phyloP scores from a whole-genome alignment of 53 echinoderm and acorn worm species.

The Echinometra lucunter region DNA sequence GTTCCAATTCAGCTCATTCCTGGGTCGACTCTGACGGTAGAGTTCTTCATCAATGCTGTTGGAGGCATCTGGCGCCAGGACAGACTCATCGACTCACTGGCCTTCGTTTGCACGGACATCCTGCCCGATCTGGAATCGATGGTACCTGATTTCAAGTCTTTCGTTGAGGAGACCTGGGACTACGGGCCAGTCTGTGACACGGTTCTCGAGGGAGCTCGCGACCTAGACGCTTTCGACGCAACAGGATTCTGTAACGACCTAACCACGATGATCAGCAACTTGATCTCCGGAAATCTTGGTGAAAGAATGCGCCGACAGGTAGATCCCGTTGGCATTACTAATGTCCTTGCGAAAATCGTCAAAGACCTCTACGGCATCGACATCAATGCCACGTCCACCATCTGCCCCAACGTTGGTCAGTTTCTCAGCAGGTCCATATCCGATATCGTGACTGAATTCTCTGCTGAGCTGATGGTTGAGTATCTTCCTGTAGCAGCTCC shows the following conservation, averaged over 20 bases:
- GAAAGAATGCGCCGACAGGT: background rate
- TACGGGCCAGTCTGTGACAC: background rate
- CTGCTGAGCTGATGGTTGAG: background rate
- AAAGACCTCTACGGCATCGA: background rate
- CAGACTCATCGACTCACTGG: slow-evolving; percentile 1
- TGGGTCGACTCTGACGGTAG: background rate
- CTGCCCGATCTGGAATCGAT: background rate
- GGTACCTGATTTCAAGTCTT: background rate
- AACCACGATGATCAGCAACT: background rate
- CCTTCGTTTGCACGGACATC: background rate
- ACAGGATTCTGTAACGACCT: background rate
- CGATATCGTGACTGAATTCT: background rate
- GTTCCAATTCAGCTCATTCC: background rate
- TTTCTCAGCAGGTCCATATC: background rate
- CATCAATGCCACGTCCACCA: background rate
- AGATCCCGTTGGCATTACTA: background rate
- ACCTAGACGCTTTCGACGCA: background rate
- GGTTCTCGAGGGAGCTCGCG: background rate
- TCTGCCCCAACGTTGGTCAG: background rate
- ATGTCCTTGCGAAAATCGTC: background rate
- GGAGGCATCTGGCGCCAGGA: slow-evolving; percentile 22
- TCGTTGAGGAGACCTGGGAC: background rate
- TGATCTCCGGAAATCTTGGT: background rate
- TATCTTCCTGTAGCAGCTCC: background rate
- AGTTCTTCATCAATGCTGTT: background rate